Base-by-base conservation (phyloP, 2,113 vertebrate genomes). In the Hymenochirus boettgeri region DNA sequence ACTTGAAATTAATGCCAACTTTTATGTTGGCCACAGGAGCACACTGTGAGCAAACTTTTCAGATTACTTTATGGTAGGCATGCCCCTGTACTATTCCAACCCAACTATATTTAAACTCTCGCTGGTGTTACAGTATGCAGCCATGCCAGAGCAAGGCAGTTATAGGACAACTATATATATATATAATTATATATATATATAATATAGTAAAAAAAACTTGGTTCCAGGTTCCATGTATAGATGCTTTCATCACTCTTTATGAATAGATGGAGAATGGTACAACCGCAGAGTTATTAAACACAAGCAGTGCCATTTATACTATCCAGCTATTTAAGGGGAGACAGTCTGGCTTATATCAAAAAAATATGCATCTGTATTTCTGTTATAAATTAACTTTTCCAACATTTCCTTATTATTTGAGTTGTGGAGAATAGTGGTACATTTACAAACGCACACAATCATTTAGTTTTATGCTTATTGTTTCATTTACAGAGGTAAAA, bases 291-390 rank as follows among this genome's bases (percentile, higher is more conserved):
- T 42, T 42, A 42, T 42, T 42, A 42, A 42, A 42, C 5, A n/a
- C n/a, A n/a, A 42, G 39, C 6, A 42, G 39, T 42, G 39, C 13
- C 39, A 42, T 42, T 42, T 42, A 42, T 42, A 42, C 39, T 42
- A 42, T 42, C 39, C 39, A 42, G 39, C 39, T 42, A 42, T 42
- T 42, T 15, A 42, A 42, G 17, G 39, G 39, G 39, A 42, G 39
- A 42, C 39, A 42, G 39, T 42, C 39, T 42, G 39, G 39, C 39
- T 42, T 42, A 42, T 42, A 42, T 42, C 39, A 42, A 17, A 42
- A 42, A 42, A 42, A 42, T 42, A 42, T 42, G 39, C 39, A 42
- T 42, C 39, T 42, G 39, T 42, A 11, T 15, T 42, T 42, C 39
- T 42, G 39, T 42, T 42, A 42, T 42, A 42, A 42, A 42, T 42